Evolutionary conservation across 2,797 vertebrate species (phyloP), one percentile per base, ranked within the genome.

Genomic region (Lagocephalus sceleratus): DNA sequence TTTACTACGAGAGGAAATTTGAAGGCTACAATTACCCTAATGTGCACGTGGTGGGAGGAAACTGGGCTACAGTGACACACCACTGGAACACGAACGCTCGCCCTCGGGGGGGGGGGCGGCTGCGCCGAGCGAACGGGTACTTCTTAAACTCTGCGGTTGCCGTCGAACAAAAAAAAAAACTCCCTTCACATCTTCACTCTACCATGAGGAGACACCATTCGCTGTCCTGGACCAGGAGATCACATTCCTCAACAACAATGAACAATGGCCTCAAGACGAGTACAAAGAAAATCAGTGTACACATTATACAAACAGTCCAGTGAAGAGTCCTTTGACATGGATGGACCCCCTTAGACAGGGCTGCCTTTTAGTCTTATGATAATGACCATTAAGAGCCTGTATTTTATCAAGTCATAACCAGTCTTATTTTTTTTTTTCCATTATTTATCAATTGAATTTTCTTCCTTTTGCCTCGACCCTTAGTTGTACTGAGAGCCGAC

Each of bases 201-300:
- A 35, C 9, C 51, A 59, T 41, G 54, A 19, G 58, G 71, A n/a
- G 15, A 50, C 67, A 60, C 63, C 38, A 44, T 59, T 48, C 64
- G 70, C 46, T 70, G 60, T 75, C 44, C 43, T n/a, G 60, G 22
- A 48, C 42, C 42, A 67, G 60, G 73, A 55, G 47, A 74, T 43
- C 71, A 49, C 57, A 77, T 75, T 75, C 79, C 56, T 6, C 52
- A 85, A 88, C 80, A 85, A 87, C 84, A 87, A 85, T 81, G 82
- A 76, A 86, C 85, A 85, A 86, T 57, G 58, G 78, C 32, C 3
- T 26, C 25, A 65, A 69, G 75, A 71, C 15, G 71, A 52, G 72
- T 56, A 75, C 76, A 78, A 62, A 70, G 54, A 65, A 60, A 51
- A 51, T 64, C 58, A 62, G 62, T 79, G 32, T 14, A 14, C 32